Base-by-base conservation (phyloP, 2,797 vertebrate genomes). In the Myotis planiceps region DNA sequence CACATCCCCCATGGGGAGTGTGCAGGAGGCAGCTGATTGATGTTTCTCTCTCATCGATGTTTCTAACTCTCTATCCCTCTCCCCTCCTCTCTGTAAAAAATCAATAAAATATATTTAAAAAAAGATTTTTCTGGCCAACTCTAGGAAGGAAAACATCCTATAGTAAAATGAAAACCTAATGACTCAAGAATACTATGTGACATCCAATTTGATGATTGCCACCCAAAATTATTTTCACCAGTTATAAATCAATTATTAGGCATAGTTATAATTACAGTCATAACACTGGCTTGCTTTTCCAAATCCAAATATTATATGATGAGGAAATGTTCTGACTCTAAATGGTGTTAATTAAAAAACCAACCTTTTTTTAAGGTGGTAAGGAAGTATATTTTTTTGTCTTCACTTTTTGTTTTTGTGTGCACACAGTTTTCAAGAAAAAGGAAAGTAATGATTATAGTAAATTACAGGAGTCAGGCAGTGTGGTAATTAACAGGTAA, bases 401-500 rank as follows among this genome's bases (percentile, higher is more conserved):
- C 91, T 92, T 95, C 55, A n/a, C 88, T 86, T 96, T 90, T 94
- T 97, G 65, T 97, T 97, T 92, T 68, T 76, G 83, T 97, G 95
- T 92, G 12, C 60, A 39, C 88, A 71, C 34, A 63, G 79, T 96
- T 97, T 94, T 94, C 95, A 97, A 81, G 97, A 80, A 83, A 97
- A 97, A 92, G 69, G 94, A 98, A 98, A 95, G 55, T 94, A 94
- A 92, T 60, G 92, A 96, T 95, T 95, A 81, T 81, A 95, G 98
- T 97, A 95, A 98, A 98, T 98, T 98, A 97, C 91, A 97, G 98
- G 97, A 98, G 98, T 96, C 94, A 97, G 97, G 97, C 97, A 97
- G 97, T 84, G 89, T 10, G 86, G 96, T 98, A 98, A 98, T 99
- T 98, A 98, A 98, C 98, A 98, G 98, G 98, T 98, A 98, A 98